Evolutionary conservation across 2,888 invertebrate genomes (phyloP), one percentile per base, ranked within the genome.

Genomic region (Psylliodes chrysocephalus): DNA sequence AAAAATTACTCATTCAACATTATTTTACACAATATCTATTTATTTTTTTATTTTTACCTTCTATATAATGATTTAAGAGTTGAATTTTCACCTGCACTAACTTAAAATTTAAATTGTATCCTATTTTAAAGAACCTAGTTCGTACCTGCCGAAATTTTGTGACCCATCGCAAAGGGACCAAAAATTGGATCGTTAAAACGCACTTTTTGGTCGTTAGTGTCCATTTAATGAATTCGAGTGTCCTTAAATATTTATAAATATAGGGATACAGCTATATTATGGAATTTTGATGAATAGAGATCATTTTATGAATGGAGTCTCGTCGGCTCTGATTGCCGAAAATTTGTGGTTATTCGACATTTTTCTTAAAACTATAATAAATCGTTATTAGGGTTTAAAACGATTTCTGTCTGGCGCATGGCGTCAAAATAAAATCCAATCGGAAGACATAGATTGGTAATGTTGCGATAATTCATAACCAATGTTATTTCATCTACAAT

Each of bases 161-260:
- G 6, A 33, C 30, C 12, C 38, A 38, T 38, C n/a, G 33, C 10
- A 35, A 46, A 46, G 46, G 46, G 19, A 22, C 49, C 49, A 49
- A 51, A 64, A 60, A 55, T 22, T 64, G 25, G 12, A 51, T 66
- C 72, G 69, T 73, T 72, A 71, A 69, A 72, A 70, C 64, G 69
- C 61, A 70, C 66, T 72, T 73, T 72, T 66, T 53, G 70, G 69
- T 72, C 71, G 70, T 73, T 72, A 72, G 64, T 57, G 66, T 57
- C 49, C 54, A 57, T 63, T 61, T 65, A 65, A 64, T 64, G 44
- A 64, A 64, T 60, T 51, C 22, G 44, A 55, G 25, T 53, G 52
- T 28, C 18, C 25, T 42, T 51, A 56, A 55, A 61, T 63, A 42
- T 49, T 17, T 59, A 30, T 63, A 63, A 64, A 42, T 60, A 64